Conservation (phyloP, 2,113 vertebrate species). For the Crotalus tigris region DNA sequence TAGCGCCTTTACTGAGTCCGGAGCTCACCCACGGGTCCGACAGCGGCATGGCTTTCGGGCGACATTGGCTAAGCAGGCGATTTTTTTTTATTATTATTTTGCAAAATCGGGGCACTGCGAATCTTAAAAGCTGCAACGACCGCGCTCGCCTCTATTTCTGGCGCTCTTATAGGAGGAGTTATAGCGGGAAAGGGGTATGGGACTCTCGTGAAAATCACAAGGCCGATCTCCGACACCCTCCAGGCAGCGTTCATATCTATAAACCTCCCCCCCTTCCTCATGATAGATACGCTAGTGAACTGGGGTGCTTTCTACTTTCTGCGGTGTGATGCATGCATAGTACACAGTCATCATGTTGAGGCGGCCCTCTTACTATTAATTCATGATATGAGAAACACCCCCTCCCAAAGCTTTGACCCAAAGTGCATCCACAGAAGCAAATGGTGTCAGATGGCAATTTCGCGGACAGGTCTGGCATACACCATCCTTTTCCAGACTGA, state of each 20-base stretch:
- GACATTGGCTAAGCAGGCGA: background rate
- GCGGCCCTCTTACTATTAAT: background rate
- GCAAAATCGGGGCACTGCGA: background rate
- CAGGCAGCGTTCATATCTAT: background rate
- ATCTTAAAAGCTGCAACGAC: background rate
- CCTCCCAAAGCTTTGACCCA: background rate
- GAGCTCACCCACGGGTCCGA: too few relatives aligned
- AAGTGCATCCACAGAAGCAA: background rate
- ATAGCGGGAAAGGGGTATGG: background rate
- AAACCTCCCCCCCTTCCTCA: fast-evolving
- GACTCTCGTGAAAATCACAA: background rate
- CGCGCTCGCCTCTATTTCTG: background rate
- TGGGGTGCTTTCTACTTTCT: background rate
- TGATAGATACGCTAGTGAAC: background rate
- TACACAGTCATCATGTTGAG: background rate
- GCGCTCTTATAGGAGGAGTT: background rate
- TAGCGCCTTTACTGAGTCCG: background rate
- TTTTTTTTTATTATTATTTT: background rate
- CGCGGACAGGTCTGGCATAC: too few relatives aligned
- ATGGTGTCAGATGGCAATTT: background rate
- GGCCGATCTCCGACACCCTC: background rate
- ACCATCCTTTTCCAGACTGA: background rate
- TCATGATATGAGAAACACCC: background rate
- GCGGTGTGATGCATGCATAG: background rate
- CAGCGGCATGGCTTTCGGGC: background rate